phyloP scores from a whole-genome alignment of 2,888 invertebrate species.

The Eledone cirrhosa region DNA sequence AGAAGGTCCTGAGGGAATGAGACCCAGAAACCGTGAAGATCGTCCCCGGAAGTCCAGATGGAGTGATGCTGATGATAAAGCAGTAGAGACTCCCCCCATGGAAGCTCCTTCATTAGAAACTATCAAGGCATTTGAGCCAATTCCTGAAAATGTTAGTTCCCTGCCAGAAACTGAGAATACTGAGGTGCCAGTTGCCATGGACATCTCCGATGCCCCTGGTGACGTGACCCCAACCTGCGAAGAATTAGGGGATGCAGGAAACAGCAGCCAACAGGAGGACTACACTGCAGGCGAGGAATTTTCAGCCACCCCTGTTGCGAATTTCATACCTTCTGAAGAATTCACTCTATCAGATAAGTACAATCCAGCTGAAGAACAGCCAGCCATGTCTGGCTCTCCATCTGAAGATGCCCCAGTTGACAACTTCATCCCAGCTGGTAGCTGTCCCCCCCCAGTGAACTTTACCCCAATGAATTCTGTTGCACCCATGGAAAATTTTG shows the following conservation, averaged over 20 bases:
- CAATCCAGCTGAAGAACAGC: background rate
- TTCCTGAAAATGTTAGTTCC: background rate
- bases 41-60: slow-evolving; percentile 29
- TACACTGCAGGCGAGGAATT: no score
- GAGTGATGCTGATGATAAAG: slow-evolving; percentile 26
- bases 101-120: background rate
- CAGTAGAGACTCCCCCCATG: background rate
- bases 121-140: slow-evolving; percentile 1
- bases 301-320: no score
- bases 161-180: background rate
- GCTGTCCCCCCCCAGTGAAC: background rate
- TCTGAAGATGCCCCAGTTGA: background rate
- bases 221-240: no score
- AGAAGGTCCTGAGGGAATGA: slow-evolving; percentile 29
- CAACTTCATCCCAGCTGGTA: background rate
- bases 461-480: background rate
- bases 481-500: slow-evolving; percentile 7
- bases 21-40: slow-evolving; percentile 32
- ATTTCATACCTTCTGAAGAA: no score
- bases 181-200: background rate
- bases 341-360: no score
- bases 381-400: background rate
- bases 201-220: background rate
- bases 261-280: no score
- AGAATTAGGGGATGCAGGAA: no score